Evolutionary conservation across 2,888 invertebrate species (phyloP), one percentile per base, ranked within the genome.

Genomic region (Sinopyrophorus schimmeli): DNA sequence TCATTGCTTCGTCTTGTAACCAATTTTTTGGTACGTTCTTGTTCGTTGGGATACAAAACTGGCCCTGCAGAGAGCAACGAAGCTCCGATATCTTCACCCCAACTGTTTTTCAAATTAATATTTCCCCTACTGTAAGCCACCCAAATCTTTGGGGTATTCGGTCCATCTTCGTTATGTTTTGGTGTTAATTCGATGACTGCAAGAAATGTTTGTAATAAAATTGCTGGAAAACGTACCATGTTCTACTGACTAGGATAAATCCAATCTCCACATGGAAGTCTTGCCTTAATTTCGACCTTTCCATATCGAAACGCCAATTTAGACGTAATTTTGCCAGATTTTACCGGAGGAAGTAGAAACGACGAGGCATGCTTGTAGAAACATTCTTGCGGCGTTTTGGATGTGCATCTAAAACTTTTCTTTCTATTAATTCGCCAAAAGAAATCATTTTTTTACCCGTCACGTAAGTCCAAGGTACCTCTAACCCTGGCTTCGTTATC

Each of bases 251-350:
- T 76, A 61, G 80, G 78, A 67, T 74, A 77, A 11, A 80, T 66
- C 79, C 80, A 80, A 61, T 80, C 79, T 20, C 80, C 80, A 24
- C 64, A 55, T 1, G 80, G 78, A 37, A 80, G 68, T 63, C 77
- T 77, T 0, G 78, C 79, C 37, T 69, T 71, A 14, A 80, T 68
- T 60, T 78, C 76, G 10, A 80, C 67, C 57, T 67, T 73, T 28
- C 77, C 79, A 55, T 77, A 79, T 35, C 68, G 67, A 51, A 79
- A 77, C 34, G 64, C 54, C 39, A 75, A 70, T 40, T 65, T 66
- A 3, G 77, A 76, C n/a, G 62, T 71, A 11, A 80, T 55, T 57
- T 73, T 73, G 6, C 72, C 75, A 1, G 79, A 77, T 43, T 71
- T 61, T 5, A 78, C 60, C 1, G 79, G 79, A 6, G 77, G 77